Conservation (phyloP, 2,113 vertebrate genomes). For the Mobula hypostoma region DNA sequence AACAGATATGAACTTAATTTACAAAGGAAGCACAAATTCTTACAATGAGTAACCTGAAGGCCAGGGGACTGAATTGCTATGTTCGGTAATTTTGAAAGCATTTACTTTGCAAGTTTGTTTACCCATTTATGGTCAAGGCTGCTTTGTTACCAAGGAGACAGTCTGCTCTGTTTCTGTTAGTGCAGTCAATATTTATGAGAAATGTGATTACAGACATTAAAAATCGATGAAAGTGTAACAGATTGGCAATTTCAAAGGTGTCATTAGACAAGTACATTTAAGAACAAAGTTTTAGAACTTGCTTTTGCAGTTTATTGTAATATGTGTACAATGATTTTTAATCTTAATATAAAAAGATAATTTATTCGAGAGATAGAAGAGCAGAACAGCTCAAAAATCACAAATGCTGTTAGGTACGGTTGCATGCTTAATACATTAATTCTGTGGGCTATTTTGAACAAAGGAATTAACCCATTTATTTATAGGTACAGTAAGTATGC, state of each 20-base stretch:
- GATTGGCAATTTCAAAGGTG: neutral
- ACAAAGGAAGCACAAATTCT: neutral
- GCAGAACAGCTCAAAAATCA: neutral
- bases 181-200: neutral
- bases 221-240: neutral
- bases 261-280: neutral
- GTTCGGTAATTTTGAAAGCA: neutral
- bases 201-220: slow-evolving; percentile 5
- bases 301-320: neutral
- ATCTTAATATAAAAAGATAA: neutral
- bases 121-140: neutral
- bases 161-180: neutral
- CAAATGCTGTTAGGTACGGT: neutral
- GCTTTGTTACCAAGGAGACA: neutral
- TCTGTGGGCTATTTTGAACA: neutral
- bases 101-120: neutral
- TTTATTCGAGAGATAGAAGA: neutral
- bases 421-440: neutral
- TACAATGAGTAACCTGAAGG: neutral
- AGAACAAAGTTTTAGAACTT: neutral
- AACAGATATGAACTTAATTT: neutral
- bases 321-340: neutral
- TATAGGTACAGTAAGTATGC: neutral
- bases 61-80: neutral
- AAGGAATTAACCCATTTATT: slow-evolving; percentile 28